Conservation (phyloP, 35 echinoderm and acorn worm species). For the Apostichopus californicus region DNA sequence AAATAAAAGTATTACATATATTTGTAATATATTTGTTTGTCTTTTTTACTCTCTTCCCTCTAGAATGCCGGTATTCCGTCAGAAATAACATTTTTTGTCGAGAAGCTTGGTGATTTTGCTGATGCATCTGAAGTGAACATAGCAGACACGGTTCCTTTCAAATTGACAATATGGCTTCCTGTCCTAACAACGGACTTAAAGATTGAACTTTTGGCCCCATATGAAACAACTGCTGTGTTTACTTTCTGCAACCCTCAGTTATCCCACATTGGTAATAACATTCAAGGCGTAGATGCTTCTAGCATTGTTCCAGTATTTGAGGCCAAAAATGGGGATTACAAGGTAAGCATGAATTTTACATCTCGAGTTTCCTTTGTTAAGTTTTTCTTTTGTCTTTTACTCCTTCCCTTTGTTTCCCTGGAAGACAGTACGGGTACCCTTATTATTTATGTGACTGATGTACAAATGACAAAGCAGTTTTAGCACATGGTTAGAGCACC, state of each 20-base stretch:
- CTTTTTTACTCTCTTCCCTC: neutral
- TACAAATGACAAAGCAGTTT: too few relatives aligned
- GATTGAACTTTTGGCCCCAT: constrained; percentile 77
- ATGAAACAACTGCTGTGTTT: constrained; percentile 75
- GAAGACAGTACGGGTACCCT: too few relatives aligned
- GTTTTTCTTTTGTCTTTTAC: too few relatives aligned
- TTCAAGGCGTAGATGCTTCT: constrained; percentile 18
- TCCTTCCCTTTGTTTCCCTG: too few relatives aligned
- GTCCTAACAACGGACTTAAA: constrained; percentile 40
- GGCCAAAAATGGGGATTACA: constrained; percentile 60
- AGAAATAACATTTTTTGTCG: constrained; percentile 70
- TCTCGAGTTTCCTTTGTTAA: too few relatives aligned
- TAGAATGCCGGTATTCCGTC: constrained; percentile 59
- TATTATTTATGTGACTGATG: too few relatives aligned
- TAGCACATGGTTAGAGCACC: too few relatives aligned
- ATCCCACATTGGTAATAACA: constrained; percentile 73
- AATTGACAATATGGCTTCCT: constrained; percentile 85
- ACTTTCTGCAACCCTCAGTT: constrained; percentile 70
- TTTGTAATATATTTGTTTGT: neutral
- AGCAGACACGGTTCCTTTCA: constrained; percentile 63
- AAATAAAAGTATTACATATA: neutral
- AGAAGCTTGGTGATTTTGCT: constrained; percentile 69
- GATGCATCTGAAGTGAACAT: constrained; percentile 57
- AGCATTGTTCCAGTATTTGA: constrained; percentile 22
- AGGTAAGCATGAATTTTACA: constrained; percentile 55